phyloP scores from a whole-genome alignment of 37 sponge, comb jelly and placozoan species.

The Tethya wilhelma region DNA sequence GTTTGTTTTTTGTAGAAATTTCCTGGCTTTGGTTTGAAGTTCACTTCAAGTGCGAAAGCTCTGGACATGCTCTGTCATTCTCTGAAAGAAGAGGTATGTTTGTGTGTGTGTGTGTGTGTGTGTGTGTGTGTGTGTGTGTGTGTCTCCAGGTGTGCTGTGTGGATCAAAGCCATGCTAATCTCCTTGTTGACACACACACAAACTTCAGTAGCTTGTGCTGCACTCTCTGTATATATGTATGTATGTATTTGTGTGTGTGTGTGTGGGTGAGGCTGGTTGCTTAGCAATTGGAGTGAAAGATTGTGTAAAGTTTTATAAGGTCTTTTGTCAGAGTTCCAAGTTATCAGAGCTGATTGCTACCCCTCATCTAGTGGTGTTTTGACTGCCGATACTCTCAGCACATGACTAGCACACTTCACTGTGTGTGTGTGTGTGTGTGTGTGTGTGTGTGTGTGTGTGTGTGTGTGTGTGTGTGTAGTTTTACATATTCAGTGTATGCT shows the following conservation, averaged over 20 bases:
- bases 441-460: conserved; percentile 5
- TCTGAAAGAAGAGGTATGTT: neutral
- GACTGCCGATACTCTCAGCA: too few relatives aligned
- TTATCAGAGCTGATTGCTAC: too few relatives aligned
- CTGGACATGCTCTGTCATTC: neutral
- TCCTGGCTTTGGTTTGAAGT: neutral
- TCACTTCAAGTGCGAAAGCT: neutral
- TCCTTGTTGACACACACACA: neutral
- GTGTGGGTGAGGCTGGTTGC: too few relatives aligned
- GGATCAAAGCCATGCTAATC: neutral
- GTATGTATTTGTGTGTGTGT: neutral
- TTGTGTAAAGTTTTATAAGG: too few relatives aligned
- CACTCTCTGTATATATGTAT: neutral
- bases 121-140: neutral
- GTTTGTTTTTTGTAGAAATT: neutral
- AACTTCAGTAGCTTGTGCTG: neutral
- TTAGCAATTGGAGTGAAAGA: too few relatives aligned
- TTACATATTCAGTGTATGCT: neutral
- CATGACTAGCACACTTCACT: too few relatives aligned
- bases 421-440: conserved; percentile 3
- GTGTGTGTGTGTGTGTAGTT: neutral
- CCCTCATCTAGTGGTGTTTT: too few relatives aligned
- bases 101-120: conserved; percentile 4
- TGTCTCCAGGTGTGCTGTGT: neutral
- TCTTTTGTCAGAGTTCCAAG: too few relatives aligned